Evolutionary conservation across 53 echinoderm and acorn worm species (phyloP), one percentile per base, ranked within the genome.

Genomic region (Pentamera pediparva): DNA sequence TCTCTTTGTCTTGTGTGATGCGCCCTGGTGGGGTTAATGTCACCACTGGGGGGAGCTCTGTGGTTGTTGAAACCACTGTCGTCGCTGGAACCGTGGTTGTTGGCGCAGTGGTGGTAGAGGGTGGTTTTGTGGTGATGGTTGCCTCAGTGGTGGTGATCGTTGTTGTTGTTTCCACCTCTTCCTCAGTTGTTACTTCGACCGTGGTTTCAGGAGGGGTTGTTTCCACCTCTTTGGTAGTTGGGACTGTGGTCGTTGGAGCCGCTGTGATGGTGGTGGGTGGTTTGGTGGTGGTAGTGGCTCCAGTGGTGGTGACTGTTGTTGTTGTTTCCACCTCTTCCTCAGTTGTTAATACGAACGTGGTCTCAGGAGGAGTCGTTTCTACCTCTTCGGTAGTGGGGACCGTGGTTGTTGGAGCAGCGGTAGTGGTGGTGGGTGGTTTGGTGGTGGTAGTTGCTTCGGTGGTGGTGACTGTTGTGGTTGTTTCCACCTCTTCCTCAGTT

Each of bases 361-460:
- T 41, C 7, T 21, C 25, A 40, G 39, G 27, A 32, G 62, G 17
- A 6, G 67, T 65, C 5, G 13, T 40, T 45, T 11, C 5, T 3
- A 15, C 9, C 9, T 9, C 9, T 15, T 19, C 32, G 10, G 61
- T 32, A 19, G 61, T 60, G 33, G 1, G 33, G 2, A 32, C 13
- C 7, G 32, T 61, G 3, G 67, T 65, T 17, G 67, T 65, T 37
- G 67, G 67, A 27, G 47, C 47, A 67, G 67, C 67, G 25, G 67
- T 67, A 11, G 67, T 27, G 8, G 8, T 54, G 18, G 54, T 54
- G 54, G 54, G 24, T 0, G 67, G 21, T 20, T 39, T 20, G 2
- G 39, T 24, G 7, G 65, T 64, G 3, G 65, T 65, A n/a, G 65
- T 39, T 39, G 38, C 65, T 40, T 39, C 20, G 19, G 65, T 65